Conservation (phyloP, 2,113 vertebrate genomes). For the Azemiops feae region DNA sequence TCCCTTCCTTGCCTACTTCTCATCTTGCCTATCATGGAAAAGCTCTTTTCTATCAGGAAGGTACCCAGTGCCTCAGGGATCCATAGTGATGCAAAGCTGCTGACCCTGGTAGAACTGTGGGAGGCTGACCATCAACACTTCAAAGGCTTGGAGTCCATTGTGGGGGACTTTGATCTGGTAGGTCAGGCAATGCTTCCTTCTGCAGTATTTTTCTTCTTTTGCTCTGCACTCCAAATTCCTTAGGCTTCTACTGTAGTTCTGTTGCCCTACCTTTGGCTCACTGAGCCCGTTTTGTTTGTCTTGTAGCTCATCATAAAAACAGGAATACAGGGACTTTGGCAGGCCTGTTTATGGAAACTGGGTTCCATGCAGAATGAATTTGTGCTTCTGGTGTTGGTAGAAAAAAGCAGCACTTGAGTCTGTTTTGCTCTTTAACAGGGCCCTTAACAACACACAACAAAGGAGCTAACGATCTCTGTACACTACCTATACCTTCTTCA, state of each 20-base stretch:
- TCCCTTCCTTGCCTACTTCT: not conserved
- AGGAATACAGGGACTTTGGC: not conserved
- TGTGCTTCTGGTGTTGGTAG: not conserved
- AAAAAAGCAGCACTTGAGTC: not conserved
- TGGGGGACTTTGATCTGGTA: slow-evolving; percentile 10
- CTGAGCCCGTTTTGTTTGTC: not conserved
- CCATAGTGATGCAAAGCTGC: not conserved
- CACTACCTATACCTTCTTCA: not conserved
- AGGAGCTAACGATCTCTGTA: not conserved
- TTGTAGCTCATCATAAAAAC: not conserved
- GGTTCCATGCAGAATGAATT: not conserved
- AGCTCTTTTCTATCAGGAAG: not conserved
- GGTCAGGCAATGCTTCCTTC: not conserved
- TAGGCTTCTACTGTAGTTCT: not conserved
- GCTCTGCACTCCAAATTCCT: not conserved
- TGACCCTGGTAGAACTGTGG: not conserved
- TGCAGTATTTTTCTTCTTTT: not conserved
- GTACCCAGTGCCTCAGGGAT: not conserved
- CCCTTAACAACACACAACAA: not conserved
- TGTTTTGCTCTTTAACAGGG: not conserved
- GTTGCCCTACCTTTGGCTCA: not conserved
- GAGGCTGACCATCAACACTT: not conserved
- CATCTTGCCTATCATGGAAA: not conserved
- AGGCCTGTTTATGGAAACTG: not conserved
- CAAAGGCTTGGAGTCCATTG: not conserved